These are phyloP conservation scores for Tipula lateralis DNA, from an alignment of 2,888 invertebrate species.

Conservation along the genomic window DNA sequence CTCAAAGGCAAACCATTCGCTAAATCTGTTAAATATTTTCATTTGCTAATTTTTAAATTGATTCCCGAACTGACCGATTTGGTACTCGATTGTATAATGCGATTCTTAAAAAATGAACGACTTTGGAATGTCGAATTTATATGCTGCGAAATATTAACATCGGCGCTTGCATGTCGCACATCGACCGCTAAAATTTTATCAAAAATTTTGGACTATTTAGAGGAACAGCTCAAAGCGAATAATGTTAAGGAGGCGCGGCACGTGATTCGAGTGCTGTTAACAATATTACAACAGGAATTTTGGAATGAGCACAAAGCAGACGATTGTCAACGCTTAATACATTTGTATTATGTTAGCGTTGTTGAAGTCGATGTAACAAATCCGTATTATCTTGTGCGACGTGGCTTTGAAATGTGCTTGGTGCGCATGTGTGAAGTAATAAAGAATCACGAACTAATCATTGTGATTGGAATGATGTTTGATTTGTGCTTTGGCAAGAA, in stretches of 20 bases:
- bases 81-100: conserved; percentile 44
- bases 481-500: conserved; percentile 51
- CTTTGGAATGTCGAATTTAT: conserved; percentile 49
- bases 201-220: conserved; percentile 37
- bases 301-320: conserved; percentile 50
- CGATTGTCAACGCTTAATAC: conserved; percentile 50
- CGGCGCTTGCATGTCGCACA: conserved; percentile 40
- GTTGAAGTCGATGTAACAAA: conserved; percentile 36
- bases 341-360: conserved; percentile 51
- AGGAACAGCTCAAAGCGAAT: conserved; percentile 34
- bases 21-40: neutral
- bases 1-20: neutral
- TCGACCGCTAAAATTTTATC: conserved; percentile 38
- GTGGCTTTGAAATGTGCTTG: conserved; percentile 55
- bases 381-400: conserved; percentile 47
- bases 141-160: conserved; percentile 43
- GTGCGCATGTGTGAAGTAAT: conserved; percentile 52
- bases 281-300: conserved; percentile 49
- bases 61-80: conserved; percentile 41
- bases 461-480: conserved; percentile 52
- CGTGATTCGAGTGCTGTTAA: conserved; percentile 52
- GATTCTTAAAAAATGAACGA: conserved; percentile 45
- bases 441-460: conserved; percentile 50
- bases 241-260: conserved; percentile 48
- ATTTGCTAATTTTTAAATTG: conserved; percentile 31